These are phyloP conservation scores for Leptinotarsa juncta DNA, from an alignment of 2,888 invertebrate species.

Conservation along the genomic window DNA sequence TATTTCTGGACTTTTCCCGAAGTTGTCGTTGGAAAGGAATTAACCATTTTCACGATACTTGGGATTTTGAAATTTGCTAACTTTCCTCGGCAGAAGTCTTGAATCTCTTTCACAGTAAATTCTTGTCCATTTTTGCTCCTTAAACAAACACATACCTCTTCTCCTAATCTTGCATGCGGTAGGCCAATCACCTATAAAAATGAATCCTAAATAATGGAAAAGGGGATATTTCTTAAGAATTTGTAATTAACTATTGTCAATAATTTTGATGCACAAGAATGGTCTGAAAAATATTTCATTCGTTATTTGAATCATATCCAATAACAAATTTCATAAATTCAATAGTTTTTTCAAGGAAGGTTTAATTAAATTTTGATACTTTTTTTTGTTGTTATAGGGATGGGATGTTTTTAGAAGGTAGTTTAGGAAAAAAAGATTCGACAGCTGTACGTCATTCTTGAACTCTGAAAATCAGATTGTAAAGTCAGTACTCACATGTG, in stretches of 20 bases:
- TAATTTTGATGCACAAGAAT: no score
- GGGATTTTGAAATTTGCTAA: constrained; percentile 88
- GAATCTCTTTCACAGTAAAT: constrained; percentile 72
- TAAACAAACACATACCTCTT: constrained; percentile 79
- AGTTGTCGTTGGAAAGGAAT: constrained; percentile 82
- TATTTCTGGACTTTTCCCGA: constrained; percentile 89
- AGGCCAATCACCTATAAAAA: constrained; percentile 76
- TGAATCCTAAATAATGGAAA: constrained; percentile 21
- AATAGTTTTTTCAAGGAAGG: no score
- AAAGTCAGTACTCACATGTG: constrained; percentile 69
- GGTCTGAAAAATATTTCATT: neutral
- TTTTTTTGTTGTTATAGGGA: no score
- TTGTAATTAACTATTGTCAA: no score
- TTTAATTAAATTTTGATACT: no score
- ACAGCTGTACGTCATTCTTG: no score
- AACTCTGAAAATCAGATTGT: no score
- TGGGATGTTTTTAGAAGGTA: no score
- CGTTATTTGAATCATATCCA: neutral
- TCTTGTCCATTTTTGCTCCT: constrained; percentile 69
- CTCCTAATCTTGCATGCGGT: constrained; percentile 80
- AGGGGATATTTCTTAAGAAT: neutral
- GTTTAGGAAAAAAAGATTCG: no score
- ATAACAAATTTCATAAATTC: no score
- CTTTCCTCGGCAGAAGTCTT: constrained; percentile 74
- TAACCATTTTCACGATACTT: constrained; percentile 73